These are phyloP conservation scores for Epinotia demarniana DNA, from an alignment of 2,888 invertebrate species.

Conservation along the genomic window DNA sequence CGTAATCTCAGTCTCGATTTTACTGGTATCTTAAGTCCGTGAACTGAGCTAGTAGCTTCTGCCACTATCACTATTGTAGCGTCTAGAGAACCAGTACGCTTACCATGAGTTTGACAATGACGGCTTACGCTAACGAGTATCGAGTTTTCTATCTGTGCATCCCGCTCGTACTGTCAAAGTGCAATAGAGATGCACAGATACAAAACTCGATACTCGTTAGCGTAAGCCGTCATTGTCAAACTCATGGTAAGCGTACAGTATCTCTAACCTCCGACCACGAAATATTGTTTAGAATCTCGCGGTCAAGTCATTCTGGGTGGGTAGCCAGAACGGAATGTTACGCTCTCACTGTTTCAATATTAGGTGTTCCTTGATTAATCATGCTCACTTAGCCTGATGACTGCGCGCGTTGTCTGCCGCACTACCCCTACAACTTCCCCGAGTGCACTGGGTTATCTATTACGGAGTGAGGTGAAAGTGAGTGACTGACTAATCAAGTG, in stretches of 20 bases:
- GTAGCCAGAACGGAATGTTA: not conserved
- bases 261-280: not conserved
- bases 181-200: too few relatives aligned
- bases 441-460: conserved; percentile 26
- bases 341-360: not conserved
- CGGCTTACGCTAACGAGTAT: too few relatives aligned
- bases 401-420: conserved; percentile 15
- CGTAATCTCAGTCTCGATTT: not conserved
- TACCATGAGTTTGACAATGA: too few relatives aligned
- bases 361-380: conserved; percentile 8
- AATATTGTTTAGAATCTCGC: not conserved
- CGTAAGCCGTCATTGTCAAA: too few relatives aligned
- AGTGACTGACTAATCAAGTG: conserved; percentile 30
- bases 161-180: too few relatives aligned
- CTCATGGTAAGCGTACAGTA: too few relatives aligned
- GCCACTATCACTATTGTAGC: not conserved
- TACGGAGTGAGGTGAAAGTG: not conserved
- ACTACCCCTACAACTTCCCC: conserved; percentile 17
- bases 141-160: too few relatives aligned
- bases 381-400: conserved; percentile 38
- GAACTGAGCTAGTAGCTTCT: not conserved
- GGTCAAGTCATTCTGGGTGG: not conserved
- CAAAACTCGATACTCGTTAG: too few relatives aligned
- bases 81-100: too few relatives aligned
- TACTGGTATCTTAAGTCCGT: too few relatives aligned